phyloP scores from a whole-genome alignment of 2,888 invertebrate species.

The Athetis lepigone region DNA sequence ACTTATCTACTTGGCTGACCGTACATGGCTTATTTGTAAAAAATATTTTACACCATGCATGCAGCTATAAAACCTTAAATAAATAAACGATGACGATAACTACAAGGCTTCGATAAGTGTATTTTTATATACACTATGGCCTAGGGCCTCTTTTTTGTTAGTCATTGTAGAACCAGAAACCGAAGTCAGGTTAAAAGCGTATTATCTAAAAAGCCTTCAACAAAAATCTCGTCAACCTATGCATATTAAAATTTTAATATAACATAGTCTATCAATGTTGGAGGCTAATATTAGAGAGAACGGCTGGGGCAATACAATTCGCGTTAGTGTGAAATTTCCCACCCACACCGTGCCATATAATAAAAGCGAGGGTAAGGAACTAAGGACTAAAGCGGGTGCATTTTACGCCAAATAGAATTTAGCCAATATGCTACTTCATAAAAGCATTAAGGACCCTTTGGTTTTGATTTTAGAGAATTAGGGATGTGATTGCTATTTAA shows the following conservation, averaged over 20 bases:
- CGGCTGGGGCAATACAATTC: conserved; percentile 62
- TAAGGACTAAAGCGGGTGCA: conserved; percentile 57
- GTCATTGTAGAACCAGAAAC: background rate
- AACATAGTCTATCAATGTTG: conserved; percentile 61
- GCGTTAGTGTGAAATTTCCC: conserved; percentile 63
- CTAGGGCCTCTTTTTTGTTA: too few relatives aligned
- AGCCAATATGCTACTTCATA: conserved; percentile 60
- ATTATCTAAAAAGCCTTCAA: conserved; percentile 17
- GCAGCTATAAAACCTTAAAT: too few relatives aligned
- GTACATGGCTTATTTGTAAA: too few relatives aligned
- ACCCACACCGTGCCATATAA: conserved; percentile 47
- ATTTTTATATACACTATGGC: too few relatives aligned
- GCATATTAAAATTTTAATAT: conserved; percentile 62
- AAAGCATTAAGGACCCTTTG: conserved; percentile 50
- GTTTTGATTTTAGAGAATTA: conserved; percentile 46
- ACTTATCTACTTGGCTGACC: too few relatives aligned
- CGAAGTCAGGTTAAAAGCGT: background rate
- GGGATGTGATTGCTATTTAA: conserved; percentile 46
- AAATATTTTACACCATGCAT: too few relatives aligned
- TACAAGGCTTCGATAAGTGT: too few relatives aligned
- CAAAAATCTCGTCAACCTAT: conserved; percentile 33
- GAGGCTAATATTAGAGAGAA: conserved; percentile 53
- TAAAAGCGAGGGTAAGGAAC: conserved; percentile 54
- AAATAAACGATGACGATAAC: too few relatives aligned
- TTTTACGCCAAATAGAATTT: conserved; percentile 62